Evolutionary conservation across 2,113 vertebrate species (phyloP).

Genomic region (Clupea harengus): DNA sequence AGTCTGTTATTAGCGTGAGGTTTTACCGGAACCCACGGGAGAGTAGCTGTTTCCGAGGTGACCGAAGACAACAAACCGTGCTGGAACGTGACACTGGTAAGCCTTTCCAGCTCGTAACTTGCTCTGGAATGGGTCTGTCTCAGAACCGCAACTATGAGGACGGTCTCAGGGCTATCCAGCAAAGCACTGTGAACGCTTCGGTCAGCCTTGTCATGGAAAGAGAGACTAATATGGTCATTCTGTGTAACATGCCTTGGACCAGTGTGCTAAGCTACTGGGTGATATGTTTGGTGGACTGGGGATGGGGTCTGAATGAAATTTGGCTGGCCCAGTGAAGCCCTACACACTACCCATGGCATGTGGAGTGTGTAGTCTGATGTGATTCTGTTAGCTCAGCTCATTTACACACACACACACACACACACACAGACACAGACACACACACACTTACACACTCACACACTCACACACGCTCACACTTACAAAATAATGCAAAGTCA

Average conservation of each 20-base stretch:
- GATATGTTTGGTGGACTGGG: neutral
- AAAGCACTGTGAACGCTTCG: neutral
- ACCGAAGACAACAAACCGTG: neutral
- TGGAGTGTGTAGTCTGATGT: neutral
- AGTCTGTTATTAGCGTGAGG: neutral
- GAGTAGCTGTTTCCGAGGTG: neutral
- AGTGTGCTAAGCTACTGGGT: too few relatives aligned
- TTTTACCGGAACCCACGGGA: neutral
- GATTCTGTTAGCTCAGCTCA: neutral
- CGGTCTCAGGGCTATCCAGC: neutral
- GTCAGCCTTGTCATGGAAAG: neutral
- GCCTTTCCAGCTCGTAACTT: neutral
- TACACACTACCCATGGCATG: too few relatives aligned
- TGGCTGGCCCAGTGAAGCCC: too few relatives aligned
- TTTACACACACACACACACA: neutral
- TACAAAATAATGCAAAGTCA: neutral
- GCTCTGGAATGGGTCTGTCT: neutral
- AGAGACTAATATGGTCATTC: neutral
- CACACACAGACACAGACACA: neutral
- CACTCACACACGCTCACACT: neutral
- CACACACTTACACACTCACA: neutral
- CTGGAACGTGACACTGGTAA: neutral
- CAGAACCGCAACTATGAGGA: neutral
- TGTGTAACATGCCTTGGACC: neutral
- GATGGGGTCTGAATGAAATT: neutral